Evolutionary conservation across 2,113 vertebrate genomes (phyloP), one percentile per base, ranked within the genome.

Genomic region (Callocephalon fimbriatum): DNA sequence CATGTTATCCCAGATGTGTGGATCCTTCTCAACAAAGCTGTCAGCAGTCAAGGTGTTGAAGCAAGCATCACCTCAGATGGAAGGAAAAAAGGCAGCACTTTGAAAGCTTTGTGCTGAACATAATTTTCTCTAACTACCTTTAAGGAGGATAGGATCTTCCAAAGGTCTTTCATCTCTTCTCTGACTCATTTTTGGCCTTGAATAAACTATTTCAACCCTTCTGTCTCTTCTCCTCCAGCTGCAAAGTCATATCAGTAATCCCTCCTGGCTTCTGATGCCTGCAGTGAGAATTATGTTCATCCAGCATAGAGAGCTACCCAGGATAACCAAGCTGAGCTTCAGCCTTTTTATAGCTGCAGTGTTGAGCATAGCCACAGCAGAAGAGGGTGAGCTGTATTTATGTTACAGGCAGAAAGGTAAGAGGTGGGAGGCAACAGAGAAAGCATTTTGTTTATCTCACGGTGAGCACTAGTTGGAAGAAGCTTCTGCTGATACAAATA

Each of bases 1-100:
- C 65, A 21, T 0, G 0, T 50, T 85, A 38, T 35, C 20, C 42
- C 17, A 65, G 32, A 25, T 0, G 1, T 20, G 1, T 35, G 31
- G 16, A 27, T 32, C 13, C 15, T 70, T 47, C 37, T 67, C 37
- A 58, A 10, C 5, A 10, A 45, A 85, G 27, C 2, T 12, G 3
- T 29, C 45, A 79, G 5, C 16, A 51, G 1, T 9, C 2, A 1
- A 58, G 1, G 20, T 44, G 27, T 83, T 67, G 29, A 3, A 76
- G 8, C 5, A 40, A 53, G 38, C 7, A n/a, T 37, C 25, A 51
- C 10, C 48, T 37, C 3, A 40, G 29, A 50, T 12, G 3, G 12
- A 88, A 54, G 9, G 16, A 31, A 50, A 83, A 73, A 53, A 87
- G 9, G 1, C 23, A 53, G 37, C 9, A 11, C 14, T 77, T 87